Conservation (phyloP, 2,888 invertebrate species). For the Erannis defoliaria region DNA sequence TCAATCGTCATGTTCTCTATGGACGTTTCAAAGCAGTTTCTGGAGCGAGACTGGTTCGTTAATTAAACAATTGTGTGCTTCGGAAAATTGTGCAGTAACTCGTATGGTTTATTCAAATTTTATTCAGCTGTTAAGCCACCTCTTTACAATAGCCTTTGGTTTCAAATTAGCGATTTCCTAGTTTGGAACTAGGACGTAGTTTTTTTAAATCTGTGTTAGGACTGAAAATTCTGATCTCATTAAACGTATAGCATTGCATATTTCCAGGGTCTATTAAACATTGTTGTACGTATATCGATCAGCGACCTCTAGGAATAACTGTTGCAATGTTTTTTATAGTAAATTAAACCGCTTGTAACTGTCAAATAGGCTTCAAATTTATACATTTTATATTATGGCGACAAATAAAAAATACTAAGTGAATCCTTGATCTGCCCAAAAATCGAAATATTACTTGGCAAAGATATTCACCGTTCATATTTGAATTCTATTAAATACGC, state of each 20-base stretch:
- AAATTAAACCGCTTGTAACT: too few relatives aligned
- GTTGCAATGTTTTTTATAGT: too few relatives aligned
- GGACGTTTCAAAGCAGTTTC: conserved; percentile 51
- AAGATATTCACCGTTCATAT: too few relatives aligned
- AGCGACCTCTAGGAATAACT: neutral
- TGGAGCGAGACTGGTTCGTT: conserved; percentile 58
- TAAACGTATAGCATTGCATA: too few relatives aligned
- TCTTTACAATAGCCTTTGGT: conserved; percentile 1
- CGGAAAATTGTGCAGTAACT: conserved; percentile 19
- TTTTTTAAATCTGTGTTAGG: too few relatives aligned
- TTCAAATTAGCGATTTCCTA: neutral
- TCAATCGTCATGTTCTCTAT: conserved; percentile 48
- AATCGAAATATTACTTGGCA: too few relatives aligned
- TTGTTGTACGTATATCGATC: too few relatives aligned
- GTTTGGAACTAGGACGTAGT: neutral
- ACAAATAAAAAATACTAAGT: too few relatives aligned
- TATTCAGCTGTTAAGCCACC: conserved; percentile 4
- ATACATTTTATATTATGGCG: too few relatives aligned
- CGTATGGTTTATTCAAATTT: conserved; percentile 9
- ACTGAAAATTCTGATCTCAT: neutral
- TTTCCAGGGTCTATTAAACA: neutral
- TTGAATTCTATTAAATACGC: too few relatives aligned
- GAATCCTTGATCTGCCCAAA: too few relatives aligned
- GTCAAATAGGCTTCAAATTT: too few relatives aligned
- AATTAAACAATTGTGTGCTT: conserved; percentile 40